Conservation (phyloP, 2,888 invertebrate species). For the Hartigia nigra region DNA sequence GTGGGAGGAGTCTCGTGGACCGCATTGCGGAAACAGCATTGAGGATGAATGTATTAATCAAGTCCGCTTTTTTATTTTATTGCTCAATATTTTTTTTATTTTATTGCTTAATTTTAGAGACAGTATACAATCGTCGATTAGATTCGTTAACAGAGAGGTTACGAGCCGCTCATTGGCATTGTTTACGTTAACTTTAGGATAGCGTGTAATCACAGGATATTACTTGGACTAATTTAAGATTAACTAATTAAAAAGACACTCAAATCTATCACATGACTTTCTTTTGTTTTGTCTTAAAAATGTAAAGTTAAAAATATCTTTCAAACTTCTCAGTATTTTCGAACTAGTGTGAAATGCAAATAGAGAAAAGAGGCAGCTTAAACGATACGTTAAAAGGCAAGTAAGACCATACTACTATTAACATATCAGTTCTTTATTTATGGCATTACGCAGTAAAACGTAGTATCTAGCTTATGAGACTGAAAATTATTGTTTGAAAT, state of each 20-base stretch:
- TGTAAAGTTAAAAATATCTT: not conserved
- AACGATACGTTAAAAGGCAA: not conserved
- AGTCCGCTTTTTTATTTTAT: not conserved
- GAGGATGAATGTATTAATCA: not conserved
- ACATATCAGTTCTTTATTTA: not conserved
- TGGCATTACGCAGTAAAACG: not conserved
- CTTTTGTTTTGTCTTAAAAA: not conserved
- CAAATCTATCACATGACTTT: not conserved
- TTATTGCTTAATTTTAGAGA: not conserved
- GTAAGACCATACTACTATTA: not conserved
- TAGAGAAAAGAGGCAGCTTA: not conserved
- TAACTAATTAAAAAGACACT: not conserved
- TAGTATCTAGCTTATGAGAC: not conserved
- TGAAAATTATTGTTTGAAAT: not conserved
- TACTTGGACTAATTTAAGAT: not conserved
- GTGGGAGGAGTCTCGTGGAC: not conserved
- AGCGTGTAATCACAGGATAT: not conserved
- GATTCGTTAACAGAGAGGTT: not conserved
- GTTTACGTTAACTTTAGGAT: not conserved
- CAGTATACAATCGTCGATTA: not conserved
- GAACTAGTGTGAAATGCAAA: not conserved
- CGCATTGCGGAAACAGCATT: too few relatives aligned
- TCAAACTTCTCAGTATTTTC: not conserved
- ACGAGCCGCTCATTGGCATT: not conserved
- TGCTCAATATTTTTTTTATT: conserved; percentile 2